phyloP scores from a whole-genome alignment of 1,140 invertebrate species.

The Mercenaria mercenaria region DNA sequence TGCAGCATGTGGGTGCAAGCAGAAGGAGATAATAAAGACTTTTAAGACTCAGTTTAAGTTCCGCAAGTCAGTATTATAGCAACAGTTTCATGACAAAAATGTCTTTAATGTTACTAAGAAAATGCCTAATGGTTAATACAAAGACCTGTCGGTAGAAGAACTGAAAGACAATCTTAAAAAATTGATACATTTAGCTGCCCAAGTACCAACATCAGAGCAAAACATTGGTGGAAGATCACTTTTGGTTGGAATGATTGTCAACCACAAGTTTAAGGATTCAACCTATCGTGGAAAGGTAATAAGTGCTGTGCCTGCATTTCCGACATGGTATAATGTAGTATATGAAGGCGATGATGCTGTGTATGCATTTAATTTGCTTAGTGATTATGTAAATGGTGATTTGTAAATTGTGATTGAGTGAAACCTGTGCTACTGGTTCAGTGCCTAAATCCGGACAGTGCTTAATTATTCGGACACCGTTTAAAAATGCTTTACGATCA shows the following conservation, averaged over 20 bases:
- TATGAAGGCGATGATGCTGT: conserved; percentile 61
- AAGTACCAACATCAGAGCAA: too few species aligned
- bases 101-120: not conserved
- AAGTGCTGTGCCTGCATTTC: conserved; percentile 38
- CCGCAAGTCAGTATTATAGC: conserved; percentile 5
- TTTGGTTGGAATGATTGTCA: conserved; percentile 43
- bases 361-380: conserved; percentile 58
- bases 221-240: conserved; percentile 15
- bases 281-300: conserved; percentile 54
- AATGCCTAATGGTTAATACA: not conserved
- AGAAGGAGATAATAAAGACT: not conserved
- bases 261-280: too few species aligned
- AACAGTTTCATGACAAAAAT: not conserved
- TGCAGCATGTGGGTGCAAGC: not conserved
- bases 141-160: too few species aligned
- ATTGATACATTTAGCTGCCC: too few species aligned
- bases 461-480: too few species aligned
- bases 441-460: too few species aligned
- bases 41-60: too few species aligned
- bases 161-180: too few species aligned
- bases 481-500: too few species aligned
- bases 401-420: conserved; percentile 48
- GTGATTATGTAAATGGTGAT: conserved; percentile 54
- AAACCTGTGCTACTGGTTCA: not conserved
- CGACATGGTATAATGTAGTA: conserved; percentile 61